Base-by-base conservation (phyloP, 2,888 invertebrate genomes). In the Thymelicus sylvestris region DNA sequence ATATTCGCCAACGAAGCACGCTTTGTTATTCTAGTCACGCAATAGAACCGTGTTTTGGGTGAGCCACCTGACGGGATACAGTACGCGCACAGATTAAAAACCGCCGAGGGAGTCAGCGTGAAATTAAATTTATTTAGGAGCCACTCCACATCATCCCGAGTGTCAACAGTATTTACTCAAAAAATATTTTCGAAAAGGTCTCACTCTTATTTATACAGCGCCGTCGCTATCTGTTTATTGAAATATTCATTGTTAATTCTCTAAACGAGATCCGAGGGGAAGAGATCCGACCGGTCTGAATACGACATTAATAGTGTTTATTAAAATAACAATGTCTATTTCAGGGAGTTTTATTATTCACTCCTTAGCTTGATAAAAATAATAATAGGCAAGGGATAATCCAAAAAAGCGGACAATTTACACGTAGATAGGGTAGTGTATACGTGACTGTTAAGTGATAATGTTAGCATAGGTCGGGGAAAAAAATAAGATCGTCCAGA, bases 231-330 rank as follows among this genome's bases (percentile, higher is more conserved):
- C 82, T 87, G 87, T 88, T 92, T 91, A 93, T 92, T 92, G 89
- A 93, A 91, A 91, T 92, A 92, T 90, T 91, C 90, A 90, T 92
- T 91, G 91, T 93, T 91, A 92, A 92, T 90, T 90, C 89, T 85
- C 83, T 79, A 81, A 88, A 86, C 86, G 86, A 88, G 86, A 83
- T 83, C 86, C 82, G 71, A 80, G 86, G 88, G 87, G 86, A 86
- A 79, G 86, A 81, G 83, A 84, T 83, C 80, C 82, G 82, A 88
- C 87, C 86, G 85, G 82, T 77, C 75, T 88, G 87, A 90, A 89
- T 87, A 81, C 85, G 77, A 82, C 83, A 84, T 90, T 89, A 89
- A 90, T 88, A 86, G 82, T 87, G 84, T 91, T 91, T 91, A 91
- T 91, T 92, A 87, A 85, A 91, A 92, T 90, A 92, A 92, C 90